Evolutionary conservation across 2,797 vertebrate genomes (phyloP).

Genomic region (Rachycentron canadum): DNA sequence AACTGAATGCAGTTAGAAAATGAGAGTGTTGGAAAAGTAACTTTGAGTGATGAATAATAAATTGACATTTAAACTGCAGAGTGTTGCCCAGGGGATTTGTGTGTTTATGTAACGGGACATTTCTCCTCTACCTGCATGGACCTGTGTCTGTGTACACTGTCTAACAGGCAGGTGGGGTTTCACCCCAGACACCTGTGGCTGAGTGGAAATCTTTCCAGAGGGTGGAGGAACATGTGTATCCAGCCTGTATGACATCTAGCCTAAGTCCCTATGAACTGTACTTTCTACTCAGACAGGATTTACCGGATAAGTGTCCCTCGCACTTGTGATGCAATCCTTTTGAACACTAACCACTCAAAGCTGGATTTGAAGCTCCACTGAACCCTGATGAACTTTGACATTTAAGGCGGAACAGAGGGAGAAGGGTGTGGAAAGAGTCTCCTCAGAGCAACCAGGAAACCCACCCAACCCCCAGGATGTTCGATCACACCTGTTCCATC

Average conservation of each 20-base stretch:
- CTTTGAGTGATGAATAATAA: constrained; percentile 53
- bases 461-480: background rate
- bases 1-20: constrained; percentile 1
- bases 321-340: constrained; percentile 74
- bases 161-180: constrained; percentile 13
- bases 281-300: constrained; percentile 82
- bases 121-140: constrained; percentile 8
- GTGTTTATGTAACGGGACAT: constrained; percentile 35
- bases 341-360: constrained; percentile 78
- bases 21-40: constrained; percentile 34
- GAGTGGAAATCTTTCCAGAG: background rate
- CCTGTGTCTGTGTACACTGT: constrained; percentile 1
- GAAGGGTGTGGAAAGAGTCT: constrained; percentile 3
- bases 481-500: constrained; percentile 60
- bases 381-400: constrained; percentile 78
- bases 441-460: background rate
- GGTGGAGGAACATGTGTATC: constrained; percentile 40
- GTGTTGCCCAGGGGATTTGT: constrained; percentile 48
- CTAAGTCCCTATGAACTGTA: constrained; percentile 72
- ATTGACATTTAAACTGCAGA: constrained; percentile 49
- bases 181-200: constrained; percentile 47
- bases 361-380: constrained; percentile 79
- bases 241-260: constrained; percentile 59
- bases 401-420: constrained; percentile 38
- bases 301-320: constrained; percentile 78